These are phyloP conservation scores for Cheilosia vernalis DNA, from an alignment of 2,888 invertebrate species.

Conservation along the genomic window DNA sequence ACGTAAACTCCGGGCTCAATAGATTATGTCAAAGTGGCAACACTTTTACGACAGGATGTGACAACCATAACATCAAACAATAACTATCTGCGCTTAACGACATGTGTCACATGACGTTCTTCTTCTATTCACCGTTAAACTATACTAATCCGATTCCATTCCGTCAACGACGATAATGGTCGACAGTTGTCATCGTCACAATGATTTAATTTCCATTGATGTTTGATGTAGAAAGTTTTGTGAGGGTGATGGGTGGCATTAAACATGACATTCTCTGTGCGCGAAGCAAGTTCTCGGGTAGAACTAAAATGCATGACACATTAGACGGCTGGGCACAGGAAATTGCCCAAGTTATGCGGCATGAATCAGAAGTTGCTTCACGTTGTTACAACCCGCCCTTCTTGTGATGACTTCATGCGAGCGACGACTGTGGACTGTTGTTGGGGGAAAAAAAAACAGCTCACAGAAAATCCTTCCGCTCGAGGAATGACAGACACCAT, in stretches of 20 bases:
- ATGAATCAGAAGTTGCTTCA: constrained; percentile 51
- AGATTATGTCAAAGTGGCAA: constrained; percentile 26
- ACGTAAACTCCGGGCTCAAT: not conserved
- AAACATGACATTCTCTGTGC: no score
- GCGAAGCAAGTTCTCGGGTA: no score
- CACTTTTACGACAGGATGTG: constrained; percentile 65
- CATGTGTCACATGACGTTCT: constrained; percentile 33
- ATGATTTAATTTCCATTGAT: constrained; percentile 34
- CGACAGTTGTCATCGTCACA: constrained; percentile 6
- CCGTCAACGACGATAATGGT: not conserved
- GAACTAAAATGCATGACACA: constrained; percentile 24
- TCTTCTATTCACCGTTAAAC: constrained; percentile 31
- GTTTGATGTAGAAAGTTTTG: not conserved
- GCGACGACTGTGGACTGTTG: not conserved
- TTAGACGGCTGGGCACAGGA: not conserved
- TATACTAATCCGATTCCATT: constrained; percentile 30
- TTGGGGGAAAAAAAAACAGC: not conserved
- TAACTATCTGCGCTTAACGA: constrained; percentile 43
- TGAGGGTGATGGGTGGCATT: not conserved
- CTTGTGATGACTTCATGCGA: constrained; percentile 50
- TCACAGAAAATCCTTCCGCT: constrained; percentile 40
- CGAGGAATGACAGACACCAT: constrained; percentile 51
- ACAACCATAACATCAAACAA: constrained; percentile 45
- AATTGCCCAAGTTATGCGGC: constrained; percentile 28
- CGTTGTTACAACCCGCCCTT: constrained; percentile 12